Base-by-base conservation (phyloP, 2,797 vertebrate genomes). In the Trichosurus vulpecula region DNA sequence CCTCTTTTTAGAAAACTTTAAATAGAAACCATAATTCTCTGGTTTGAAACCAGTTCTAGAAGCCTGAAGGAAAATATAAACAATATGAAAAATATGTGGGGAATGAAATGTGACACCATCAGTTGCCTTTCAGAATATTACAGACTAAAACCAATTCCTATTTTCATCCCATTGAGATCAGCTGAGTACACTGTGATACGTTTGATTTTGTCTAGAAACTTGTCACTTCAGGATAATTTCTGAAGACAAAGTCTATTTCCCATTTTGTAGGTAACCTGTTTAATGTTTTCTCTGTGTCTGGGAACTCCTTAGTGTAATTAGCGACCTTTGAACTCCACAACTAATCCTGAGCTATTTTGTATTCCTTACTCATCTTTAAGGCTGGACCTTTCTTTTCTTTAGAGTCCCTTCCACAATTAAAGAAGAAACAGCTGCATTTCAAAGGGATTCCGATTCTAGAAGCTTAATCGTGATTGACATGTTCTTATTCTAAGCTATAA, bases 361-460 rank as follows among this genome's bases (percentile, higher is more conserved):
- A 99, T 99, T 99, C 99, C 99, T 98, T 99, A 99, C 99, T 99
- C 99, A 99, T 99, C 99, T 99, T 98, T 98, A 99, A 99, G 99
- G 98, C 99, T 98, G 99, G 98, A 99, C 99, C 99, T 99, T 98
- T 99, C 98, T 99, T 99, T 99, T 99, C 99, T 99, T 99, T 98
- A 97, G 98, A 98, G 98, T 99, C 98, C 55, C 98, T 98, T 99
- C 98, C 99, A 99, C 99, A 99, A 99, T 99, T 99, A 99, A 99
- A 99, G 99, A 99, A 99, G 99, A 99, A 99, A 99, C 99, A 99
- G 99, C 99, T 99, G 99, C 99, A 99, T 99, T 99, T 99, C 99
- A 99, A 99, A 99, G 99, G 99, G 99, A 99, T 99, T 99, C 99
- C 98, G 98, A 99, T 98, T 99, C 98, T 98, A 99, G 99, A 99